phyloP scores from a whole-genome alignment of 2,113 vertebrate species.

The Tyto alba region DNA sequence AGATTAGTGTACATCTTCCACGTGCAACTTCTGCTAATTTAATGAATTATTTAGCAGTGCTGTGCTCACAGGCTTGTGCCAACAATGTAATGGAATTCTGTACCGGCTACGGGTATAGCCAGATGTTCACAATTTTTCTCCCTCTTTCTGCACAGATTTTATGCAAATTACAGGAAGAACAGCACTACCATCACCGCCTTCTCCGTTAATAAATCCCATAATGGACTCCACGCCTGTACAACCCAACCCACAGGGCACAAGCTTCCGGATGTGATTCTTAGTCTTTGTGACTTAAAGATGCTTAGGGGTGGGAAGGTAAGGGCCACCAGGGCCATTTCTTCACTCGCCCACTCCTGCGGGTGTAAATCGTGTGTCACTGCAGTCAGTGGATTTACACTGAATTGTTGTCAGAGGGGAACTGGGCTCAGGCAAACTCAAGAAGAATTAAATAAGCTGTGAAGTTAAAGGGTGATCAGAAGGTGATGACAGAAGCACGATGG shows the following conservation, averaged over 20 bases:
- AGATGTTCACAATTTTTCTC: conserved; percentile 62
- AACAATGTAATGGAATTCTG: conserved; percentile 30
- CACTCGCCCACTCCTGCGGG: not conserved
- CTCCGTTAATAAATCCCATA: conserved; percentile 2
- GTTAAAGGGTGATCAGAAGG: not conserved
- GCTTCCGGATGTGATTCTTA: not conserved
- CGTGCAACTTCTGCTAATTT: conserved; percentile 36
- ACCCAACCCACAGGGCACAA: not conserved
- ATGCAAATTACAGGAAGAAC: conserved; percentile 37
- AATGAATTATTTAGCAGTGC: conserved; percentile 62
- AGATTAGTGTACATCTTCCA: conserved; percentile 7
- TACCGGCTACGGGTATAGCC: not conserved
- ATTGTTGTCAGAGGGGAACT: not conserved
- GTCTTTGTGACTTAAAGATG: not conserved
- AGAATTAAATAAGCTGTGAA: conserved; percentile 18
- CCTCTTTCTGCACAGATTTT: conserved; percentile 41
- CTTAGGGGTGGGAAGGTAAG: not conserved
- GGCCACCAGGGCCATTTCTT: not conserved
- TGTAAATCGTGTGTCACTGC: not conserved
- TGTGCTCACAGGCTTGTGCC: conserved; percentile 21
- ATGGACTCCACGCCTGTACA: not conserved
- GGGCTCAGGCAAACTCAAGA: not conserved
- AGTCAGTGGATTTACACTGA: not conserved
- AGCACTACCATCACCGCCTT: not conserved
- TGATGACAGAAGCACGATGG: not conserved